These are phyloP conservation scores for Pseudochirops cupreus DNA, from an alignment of 2,797 vertebrate genomes.

Conservation along the genomic window DNA sequence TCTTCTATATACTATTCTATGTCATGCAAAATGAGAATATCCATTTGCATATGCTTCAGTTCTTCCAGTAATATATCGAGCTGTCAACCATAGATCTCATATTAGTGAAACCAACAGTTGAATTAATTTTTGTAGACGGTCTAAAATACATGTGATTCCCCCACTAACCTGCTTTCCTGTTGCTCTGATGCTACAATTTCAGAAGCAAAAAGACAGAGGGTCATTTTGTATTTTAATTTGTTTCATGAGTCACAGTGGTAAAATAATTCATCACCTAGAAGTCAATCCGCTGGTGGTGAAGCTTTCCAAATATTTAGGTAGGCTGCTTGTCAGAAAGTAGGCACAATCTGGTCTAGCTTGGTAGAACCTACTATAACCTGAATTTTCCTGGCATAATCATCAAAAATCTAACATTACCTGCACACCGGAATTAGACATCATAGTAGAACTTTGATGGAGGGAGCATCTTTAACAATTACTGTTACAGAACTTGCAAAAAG, in stretches of 20 bases:
- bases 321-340: not conserved
- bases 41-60: not conserved
- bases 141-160: not conserved
- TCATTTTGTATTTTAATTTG: not conserved
- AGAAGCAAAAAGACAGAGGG: not conserved
- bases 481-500: constrained; percentile 24
- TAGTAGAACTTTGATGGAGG: not conserved
- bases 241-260: not conserved
- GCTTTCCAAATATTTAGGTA: not conserved
- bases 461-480: not conserved
- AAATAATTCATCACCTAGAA: not conserved
- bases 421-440: not conserved
- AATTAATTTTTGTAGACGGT: not conserved
- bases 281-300: not conserved
- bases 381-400: not conserved
- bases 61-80: not conserved
- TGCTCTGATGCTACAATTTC: not conserved
- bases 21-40: not conserved
- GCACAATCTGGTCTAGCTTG: not conserved
- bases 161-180: not conserved
- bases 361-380: not conserved
- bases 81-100: not conserved
- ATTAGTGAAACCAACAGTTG: not conserved
- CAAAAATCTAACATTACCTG: not conserved
- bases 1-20: not conserved